Evolutionary conservation across 92 coral and sea anemone species (phyloP).

Genomic region (Meandrina meandrites): DNA sequence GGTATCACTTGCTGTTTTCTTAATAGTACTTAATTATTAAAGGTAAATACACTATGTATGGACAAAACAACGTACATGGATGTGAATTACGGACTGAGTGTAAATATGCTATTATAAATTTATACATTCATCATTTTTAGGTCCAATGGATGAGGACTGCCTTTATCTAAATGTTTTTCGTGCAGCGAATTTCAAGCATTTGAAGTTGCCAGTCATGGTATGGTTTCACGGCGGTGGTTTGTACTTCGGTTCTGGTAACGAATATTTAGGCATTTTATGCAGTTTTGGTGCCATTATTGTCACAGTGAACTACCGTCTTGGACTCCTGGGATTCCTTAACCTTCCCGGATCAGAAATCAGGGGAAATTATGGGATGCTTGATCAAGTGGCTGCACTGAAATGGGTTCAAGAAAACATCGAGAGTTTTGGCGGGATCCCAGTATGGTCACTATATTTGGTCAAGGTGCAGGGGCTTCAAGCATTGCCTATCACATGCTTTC

Average conservation of each 20-base stretch:
- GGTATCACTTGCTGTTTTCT: no score
- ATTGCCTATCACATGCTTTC: slow-evolving; percentile 16
- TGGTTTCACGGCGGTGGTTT: slow-evolving; percentile 77
- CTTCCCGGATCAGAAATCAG: slow-evolving; percentile 64
- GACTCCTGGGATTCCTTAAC: slow-evolving; percentile 72
- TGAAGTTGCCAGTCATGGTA: slow-evolving; percentile 69
- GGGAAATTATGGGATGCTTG: slow-evolving; percentile 73
- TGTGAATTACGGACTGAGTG: no score
- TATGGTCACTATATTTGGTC: slow-evolving; percentile 8
- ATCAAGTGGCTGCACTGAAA: slow-evolving; percentile 50
- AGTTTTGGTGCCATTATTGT: slow-evolving; percentile 58
- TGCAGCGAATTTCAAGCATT: slow-evolving; percentile 28
- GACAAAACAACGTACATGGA: no score
- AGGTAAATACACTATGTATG: no score
- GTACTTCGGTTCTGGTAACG: background rate
- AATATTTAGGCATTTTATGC: background rate
- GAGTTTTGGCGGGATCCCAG: slow-evolving; percentile 7
- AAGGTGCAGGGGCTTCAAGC: slow-evolving; percentile 3
- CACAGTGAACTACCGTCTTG: slow-evolving; percentile 72
- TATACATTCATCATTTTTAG: background rate
- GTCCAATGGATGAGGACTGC: slow-evolving; percentile 63
- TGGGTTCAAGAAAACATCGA: background rate
- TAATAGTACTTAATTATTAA: no score
- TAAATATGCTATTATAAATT: background rate
- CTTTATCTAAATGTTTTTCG: slow-evolving; percentile 63